Evolutionary conservation across 2,797 vertebrate species (phyloP), one percentile per base, ranked within the genome.

Genomic region (Melanotaenia maccullochi): DNA sequence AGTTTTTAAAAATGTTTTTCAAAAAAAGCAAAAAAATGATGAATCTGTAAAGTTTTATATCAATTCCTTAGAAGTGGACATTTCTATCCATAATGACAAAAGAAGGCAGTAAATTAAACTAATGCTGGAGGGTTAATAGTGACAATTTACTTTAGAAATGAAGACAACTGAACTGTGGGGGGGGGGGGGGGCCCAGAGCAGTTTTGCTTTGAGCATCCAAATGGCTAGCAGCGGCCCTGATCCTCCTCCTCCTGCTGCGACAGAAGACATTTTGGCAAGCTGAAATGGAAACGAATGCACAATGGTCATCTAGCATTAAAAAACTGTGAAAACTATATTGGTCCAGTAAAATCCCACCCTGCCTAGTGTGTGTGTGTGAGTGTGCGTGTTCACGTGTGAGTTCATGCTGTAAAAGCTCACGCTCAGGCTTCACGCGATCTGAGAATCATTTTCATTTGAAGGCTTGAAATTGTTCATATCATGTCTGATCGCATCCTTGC

Each of bases 401-500:
- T 30, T 90, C 83, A 85, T 82, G 82, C 71, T 1, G 76, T 73
- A 57, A 77, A 81, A 76, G 75, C 88, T 80, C 72, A 32, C 77
- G 68, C 79, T 79, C 72, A 6, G 68, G 68, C 78, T 69, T 71
- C 36, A 30, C 71, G 54, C 60, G 73, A 76, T 89, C 86, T 75
- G 76, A 89, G 89, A 87, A 89, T 90, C 87, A 73, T 93, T 93
- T 92, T 89, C 88, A 87, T 88, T 83, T 90, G 89, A 89, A 87
- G 90, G 91, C 91, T 90, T 79, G 86, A 89, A 93, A 93, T 93
- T 93, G 93, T 93, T 94, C 89, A 89, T 93, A 93, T 94, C 93
- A 92, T 91, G 91, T 93, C 78, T 92, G 92, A 93, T 93, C 88
- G 90, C 91, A 92, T 92, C 89, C 92, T 84, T 60, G 93, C 92